Evolutionary conservation across 2,888 invertebrate genomes (phyloP).

Genomic region (Drosophila meridionalis): DNA sequence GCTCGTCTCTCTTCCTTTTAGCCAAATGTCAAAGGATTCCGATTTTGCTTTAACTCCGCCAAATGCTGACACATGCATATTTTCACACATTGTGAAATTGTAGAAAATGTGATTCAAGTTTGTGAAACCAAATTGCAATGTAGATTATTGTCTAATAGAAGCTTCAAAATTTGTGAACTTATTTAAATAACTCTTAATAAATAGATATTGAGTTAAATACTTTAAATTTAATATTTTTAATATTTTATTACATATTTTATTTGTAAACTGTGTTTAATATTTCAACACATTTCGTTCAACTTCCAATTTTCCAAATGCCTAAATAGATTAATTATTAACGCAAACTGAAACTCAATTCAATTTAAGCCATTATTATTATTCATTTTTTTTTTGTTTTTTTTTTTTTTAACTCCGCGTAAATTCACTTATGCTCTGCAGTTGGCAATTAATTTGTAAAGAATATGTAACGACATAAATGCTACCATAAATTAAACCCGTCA

Average conservation of each 20-base stretch:
- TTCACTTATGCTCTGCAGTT: slow-evolving; percentile 8
- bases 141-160: background rate
- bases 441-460: slow-evolving; percentile 34
- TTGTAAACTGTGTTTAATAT: background rate
- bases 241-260: background rate
- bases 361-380: background rate
- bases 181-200: background rate
- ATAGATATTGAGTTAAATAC: background rate
- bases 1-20: background rate
- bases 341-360: background rate
- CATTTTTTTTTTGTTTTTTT: background rate
- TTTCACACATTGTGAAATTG: slow-evolving; percentile 27
- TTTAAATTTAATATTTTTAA: background rate
- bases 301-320: background rate
- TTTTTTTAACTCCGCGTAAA: background rate
- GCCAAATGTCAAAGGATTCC: slow-evolving; percentile 8
- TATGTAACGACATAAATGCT: slow-evolving; percentile 21
- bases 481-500: slow-evolving; percentile 41
- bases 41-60: slow-evolving; percentile 1
- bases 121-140: background rate
- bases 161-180: background rate
- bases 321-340: background rate
- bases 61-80: slow-evolving; percentile 18
- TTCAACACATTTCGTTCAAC: background rate
- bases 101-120: background rate